Evolutionary conservation across 2,113 vertebrate species (phyloP).

Genomic region (Anarhynchus alexandrinus): DNA sequence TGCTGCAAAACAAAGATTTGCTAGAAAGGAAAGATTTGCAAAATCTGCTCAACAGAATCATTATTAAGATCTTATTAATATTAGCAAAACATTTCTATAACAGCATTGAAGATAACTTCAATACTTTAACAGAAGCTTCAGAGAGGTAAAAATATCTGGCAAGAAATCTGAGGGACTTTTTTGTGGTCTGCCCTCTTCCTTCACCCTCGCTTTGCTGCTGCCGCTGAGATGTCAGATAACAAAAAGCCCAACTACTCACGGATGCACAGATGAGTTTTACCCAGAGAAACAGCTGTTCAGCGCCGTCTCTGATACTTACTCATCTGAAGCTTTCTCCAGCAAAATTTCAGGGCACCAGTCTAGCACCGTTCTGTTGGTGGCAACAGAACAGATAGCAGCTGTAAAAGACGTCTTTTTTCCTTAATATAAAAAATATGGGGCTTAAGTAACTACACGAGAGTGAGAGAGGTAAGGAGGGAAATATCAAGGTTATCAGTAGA

Average conservation of each 20-base stretch:
- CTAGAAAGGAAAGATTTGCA: neutral
- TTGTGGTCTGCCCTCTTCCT: neutral
- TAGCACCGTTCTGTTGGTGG: neutral
- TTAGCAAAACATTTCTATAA: neutral
- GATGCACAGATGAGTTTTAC: neutral
- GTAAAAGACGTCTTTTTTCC: neutral
- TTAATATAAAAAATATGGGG: neutral
- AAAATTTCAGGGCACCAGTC: neutral
- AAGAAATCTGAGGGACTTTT: neutral
- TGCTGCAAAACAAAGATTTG: neutral
- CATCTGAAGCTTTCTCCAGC: neutral
- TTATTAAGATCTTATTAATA: neutral
- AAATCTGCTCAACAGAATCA: neutral
- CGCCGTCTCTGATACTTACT: neutral
- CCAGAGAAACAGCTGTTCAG: neutral
- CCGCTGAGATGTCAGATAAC: neutral
- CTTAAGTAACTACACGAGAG: neutral
- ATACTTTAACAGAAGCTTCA: neutral
- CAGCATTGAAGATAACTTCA: neutral
- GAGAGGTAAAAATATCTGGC: neutral
- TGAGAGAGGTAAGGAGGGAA: neutral
- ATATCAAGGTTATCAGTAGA: constrained; percentile 9
- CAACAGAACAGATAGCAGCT: neutral
- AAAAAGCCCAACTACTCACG: neutral
- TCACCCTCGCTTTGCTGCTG: neutral